Evolutionary conservation across 2,797 vertebrate species (phyloP).

Genomic region (Silurus lanzhouensis): DNA sequence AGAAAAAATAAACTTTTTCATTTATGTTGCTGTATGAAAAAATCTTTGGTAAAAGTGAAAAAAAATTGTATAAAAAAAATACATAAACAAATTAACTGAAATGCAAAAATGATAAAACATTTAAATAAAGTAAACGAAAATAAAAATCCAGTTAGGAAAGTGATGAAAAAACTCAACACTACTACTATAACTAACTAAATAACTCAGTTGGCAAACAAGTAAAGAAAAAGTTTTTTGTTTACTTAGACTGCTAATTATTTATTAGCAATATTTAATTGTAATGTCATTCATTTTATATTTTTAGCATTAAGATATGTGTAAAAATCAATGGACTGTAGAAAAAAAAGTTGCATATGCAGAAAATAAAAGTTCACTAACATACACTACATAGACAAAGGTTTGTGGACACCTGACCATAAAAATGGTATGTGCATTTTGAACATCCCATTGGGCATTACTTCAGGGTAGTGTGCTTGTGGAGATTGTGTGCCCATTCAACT

Average conservation of each 20-base stretch:
- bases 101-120: not conserved
- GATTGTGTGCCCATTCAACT: no score
- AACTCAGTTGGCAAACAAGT: no score
- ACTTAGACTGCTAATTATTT: not conserved
- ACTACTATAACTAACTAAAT: no score
- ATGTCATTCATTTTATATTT: no score
- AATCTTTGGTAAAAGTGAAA: not conserved
- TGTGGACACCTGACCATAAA: no score
- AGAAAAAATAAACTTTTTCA: no score
- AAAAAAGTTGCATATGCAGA: not conserved
- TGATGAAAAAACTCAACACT: not conserved
- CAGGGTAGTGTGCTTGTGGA: no score
- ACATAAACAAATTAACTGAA: not conserved
- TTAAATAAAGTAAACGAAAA: not conserved
- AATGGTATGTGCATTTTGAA: no score
- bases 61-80: not conserved
- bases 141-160: not conserved
- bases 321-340: not conserved
- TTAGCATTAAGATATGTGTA: not conserved
- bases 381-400: no score
- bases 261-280: not conserved
- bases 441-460: no score
- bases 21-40: not conserved
- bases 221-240: no score
- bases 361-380: not conserved